phyloP scores from a whole-genome alignment of 2,797 vertebrate genomes.

The Tolypeutes matacus region DNA sequence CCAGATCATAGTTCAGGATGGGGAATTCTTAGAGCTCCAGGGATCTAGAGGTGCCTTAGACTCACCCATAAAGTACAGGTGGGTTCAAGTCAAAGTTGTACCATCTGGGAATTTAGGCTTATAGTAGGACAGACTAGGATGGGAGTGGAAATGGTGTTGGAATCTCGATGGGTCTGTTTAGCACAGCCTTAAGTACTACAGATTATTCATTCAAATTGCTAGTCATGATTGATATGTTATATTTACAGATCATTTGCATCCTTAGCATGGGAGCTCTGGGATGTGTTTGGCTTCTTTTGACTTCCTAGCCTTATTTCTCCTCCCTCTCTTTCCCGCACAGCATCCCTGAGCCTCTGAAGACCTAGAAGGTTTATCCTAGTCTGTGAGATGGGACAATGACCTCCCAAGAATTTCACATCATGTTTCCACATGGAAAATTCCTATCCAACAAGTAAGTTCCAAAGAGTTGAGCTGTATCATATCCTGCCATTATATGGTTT shows the following conservation, averaged over 20 bases:
- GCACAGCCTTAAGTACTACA: neutral
- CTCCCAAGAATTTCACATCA: neutral
- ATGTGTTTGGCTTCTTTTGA: neutral
- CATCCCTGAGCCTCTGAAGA: neutral
- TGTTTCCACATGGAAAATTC: neutral
- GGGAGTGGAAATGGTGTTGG: neutral
- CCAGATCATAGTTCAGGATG: neutral
- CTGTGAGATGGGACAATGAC: neutral
- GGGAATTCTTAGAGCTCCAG: neutral
- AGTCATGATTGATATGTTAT: neutral
- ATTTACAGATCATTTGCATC: neutral
- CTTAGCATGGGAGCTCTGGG: neutral
- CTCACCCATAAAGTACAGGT: too few relatives aligned
- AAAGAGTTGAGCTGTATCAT: neutral
- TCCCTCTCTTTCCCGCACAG: neutral
- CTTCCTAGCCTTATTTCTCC: neutral
- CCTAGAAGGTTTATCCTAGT: neutral
- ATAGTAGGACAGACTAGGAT: neutral
- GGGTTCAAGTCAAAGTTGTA: neutral
- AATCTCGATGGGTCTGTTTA: neutral
- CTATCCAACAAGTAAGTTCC: neutral
- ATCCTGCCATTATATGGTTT: neutral
- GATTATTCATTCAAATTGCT: neutral
- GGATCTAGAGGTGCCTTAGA: neutral
- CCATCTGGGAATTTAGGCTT: neutral